A percentile compares a stretch with the other conserved stretches of the same genome.
Evolutionary conservation across 2,113 vertebrate species (phyloP).

Genomic region (Balaeniceps rex): DNA sequence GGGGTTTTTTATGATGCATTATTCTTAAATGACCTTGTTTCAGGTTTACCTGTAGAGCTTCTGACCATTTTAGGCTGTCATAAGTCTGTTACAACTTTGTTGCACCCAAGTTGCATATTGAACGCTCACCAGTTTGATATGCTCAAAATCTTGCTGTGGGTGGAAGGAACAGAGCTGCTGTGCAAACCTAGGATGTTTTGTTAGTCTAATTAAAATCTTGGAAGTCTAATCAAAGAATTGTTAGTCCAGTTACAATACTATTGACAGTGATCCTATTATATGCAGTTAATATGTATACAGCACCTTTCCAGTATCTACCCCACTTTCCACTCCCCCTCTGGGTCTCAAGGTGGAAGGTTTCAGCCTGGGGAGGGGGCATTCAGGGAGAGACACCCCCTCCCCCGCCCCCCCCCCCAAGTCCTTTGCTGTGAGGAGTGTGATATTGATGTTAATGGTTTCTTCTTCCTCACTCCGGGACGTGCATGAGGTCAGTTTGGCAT

Average conservation of each 20-base stretch:
- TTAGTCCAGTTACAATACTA: neutral
- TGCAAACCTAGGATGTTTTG: neutral
- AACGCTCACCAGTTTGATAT: neutral
- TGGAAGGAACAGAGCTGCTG: neutral
- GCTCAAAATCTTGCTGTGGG: neutral
- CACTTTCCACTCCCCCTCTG: neutral
- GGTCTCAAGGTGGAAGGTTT: neutral
- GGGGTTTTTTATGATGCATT: neutral
- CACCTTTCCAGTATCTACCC: neutral
- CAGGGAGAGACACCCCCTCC: too few species aligned
- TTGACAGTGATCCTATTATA: neutral
- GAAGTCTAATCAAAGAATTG: neutral
- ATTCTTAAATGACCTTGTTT: neutral
- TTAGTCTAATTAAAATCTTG: neutral
- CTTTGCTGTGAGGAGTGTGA: neutral
- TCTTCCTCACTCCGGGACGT: neutral
- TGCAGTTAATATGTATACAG: neutral
- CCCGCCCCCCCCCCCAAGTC: neutral
- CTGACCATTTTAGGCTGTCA: neutral
- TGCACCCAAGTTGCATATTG: neutral
- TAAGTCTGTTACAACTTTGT: neutral
- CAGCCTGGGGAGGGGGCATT: neutral
- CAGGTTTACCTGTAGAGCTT: neutral
- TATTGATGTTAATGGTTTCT: neutral
- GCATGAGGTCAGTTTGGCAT: rapidly evolving